Evolutionary conservation across 1,140 invertebrate genomes (phyloP), one percentile per base, ranked within the genome.

Genomic region (Pseudobourletiella spinata): DNA sequence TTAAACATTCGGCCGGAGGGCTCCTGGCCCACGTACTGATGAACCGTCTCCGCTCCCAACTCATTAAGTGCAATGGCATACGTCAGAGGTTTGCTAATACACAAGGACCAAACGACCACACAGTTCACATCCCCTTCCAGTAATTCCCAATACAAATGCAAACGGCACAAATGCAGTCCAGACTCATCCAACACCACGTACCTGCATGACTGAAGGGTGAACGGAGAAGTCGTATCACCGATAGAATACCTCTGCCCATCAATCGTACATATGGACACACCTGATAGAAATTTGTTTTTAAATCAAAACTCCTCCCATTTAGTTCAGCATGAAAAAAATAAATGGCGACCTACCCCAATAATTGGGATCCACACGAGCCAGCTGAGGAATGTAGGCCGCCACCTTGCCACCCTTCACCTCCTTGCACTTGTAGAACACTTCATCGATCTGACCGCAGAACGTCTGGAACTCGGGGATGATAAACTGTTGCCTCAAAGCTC

Each of bases 1-100:
- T 98, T 98, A 75, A 98, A 98, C 74, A 93, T 91, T 59, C 91
- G 79, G 1, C 95, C 95, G 73, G 91, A 95, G 1, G 93, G 94
- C 78, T 97, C 93, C 64, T 95, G 92, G 60, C 93, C 95, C 50
- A 98, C 87, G 74, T 93, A 98, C 63, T 89, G 82, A 76, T 98
- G 95, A 3, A 97, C 93, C 25, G 86, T 81, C 70, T 96, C 89
- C 48, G 87, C 84, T 0, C 92, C 89, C n/a, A 96, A 76, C 68
- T 93, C 88, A 75, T 94, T 89, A 48, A 97, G 78, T 20, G 92
- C 93, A 74, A 98, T 92, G 1, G 90, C 93, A 77, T 98, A 98
- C 32, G 90, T 96, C 63, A 98, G 76, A 1, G 95, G 93, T 77
- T 98, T 98, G 73, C 91, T 92, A 48, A 4, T 60, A 46, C 15